Conservation (phyloP, 2,888 invertebrate species). For the Mythimna pallens region DNA sequence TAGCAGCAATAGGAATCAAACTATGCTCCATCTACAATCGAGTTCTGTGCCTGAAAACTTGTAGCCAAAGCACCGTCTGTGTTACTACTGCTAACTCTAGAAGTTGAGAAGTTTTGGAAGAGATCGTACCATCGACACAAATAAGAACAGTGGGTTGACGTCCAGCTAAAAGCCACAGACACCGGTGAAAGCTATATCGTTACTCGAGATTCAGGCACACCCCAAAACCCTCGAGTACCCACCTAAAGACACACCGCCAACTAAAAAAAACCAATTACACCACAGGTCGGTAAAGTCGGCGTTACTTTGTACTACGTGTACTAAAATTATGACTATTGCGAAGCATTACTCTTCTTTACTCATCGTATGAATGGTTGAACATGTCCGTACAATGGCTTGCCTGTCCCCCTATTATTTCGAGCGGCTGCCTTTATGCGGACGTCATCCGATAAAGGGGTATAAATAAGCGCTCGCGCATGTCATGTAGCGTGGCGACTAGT, state of each 20-base stretch:
- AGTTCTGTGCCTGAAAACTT: no score
- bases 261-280: slow-evolving; percentile 61
- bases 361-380: slow-evolving; percentile 82
- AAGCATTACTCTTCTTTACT: slow-evolving; percentile 79
- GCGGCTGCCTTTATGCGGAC: slow-evolving; percentile 80
- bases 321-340: slow-evolving; percentile 79
- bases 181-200: not conserved
- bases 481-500: slow-evolving; percentile 76
- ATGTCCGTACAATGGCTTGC: slow-evolving; percentile 78
- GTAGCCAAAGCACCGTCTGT: no score
- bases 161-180: not conserved
- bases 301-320: slow-evolving; percentile 65
- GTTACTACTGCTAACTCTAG: no score
- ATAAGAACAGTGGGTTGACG: not conserved
- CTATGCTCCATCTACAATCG: no score
- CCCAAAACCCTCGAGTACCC: slow-evolving; percentile 19
- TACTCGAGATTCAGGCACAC: slow-evolving; percentile 19
- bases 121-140: no score
- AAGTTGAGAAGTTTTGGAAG: no score
- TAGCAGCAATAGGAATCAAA: not conserved
- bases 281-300: slow-evolving; percentile 61
- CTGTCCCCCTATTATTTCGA: slow-evolving; percentile 84
- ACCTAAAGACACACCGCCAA: slow-evolving; percentile 38
- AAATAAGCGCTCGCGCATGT: slow-evolving; percentile 81
- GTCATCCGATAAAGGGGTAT: slow-evolving; percentile 80